Conservation (phyloP, 2,113 vertebrate species). For the Ceyx melanurus region DNA sequence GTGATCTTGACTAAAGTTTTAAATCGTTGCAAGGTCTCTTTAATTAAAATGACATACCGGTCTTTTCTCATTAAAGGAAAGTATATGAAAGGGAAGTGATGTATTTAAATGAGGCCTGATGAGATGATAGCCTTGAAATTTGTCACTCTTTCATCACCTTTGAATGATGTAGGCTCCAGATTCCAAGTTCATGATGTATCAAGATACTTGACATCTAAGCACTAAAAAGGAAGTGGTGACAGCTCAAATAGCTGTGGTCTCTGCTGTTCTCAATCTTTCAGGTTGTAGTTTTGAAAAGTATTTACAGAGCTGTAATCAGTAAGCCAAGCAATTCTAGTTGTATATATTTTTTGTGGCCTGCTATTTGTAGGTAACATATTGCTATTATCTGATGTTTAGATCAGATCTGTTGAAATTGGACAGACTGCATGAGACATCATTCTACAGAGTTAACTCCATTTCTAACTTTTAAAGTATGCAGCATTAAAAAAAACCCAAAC, state of each 20-base stretch:
- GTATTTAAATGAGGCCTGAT: neutral
- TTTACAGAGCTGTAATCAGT: neutral
- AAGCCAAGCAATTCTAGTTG: neutral
- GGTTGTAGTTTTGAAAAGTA: neutral
- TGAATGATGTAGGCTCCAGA: neutral
- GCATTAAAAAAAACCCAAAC: neutral
- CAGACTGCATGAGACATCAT: neutral
- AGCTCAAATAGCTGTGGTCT: neutral
- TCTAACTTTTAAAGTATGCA: neutral
- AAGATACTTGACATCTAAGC: neutral
- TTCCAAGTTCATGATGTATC: neutral
- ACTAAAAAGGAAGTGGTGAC: slow-evolving; percentile 4
- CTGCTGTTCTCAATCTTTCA: neutral
- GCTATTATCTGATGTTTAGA: neutral
- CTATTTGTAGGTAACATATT: neutral
- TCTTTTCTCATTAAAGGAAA: neutral
- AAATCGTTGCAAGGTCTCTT: neutral
- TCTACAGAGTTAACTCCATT: neutral
- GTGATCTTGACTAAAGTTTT: neutral
- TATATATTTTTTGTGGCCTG: neutral
- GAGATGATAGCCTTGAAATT: neutral
- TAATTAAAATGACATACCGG: neutral
- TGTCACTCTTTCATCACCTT: neutral
- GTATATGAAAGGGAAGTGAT: neutral
- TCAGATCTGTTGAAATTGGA: neutral